Percentiles rank a stretch among this genome's conserved stretches.
These are phyloP conservation scores for Pterostichus niger DNA, from an alignment of 2,888 invertebrate genomes.

Conservation along the genomic window DNA sequence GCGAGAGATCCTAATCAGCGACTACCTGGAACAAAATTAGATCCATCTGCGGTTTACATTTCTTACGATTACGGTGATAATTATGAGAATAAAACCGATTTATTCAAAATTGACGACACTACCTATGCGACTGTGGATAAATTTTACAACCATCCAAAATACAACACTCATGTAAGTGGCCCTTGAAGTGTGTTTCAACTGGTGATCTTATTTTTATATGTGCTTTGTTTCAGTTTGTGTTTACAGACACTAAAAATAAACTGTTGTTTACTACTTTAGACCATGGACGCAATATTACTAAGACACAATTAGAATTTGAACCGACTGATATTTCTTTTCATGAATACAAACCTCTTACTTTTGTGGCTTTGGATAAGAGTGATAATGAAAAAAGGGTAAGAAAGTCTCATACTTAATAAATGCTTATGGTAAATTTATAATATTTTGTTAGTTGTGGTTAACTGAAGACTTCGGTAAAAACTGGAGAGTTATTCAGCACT, in stretches of 20 bases:
- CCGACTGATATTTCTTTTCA: slow-evolving; percentile 90
- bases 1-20: slow-evolving; percentile 85
- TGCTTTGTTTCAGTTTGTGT: slow-evolving; percentile 85
- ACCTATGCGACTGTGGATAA: slow-evolving; percentile 87
- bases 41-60: slow-evolving; percentile 88
- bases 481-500: slow-evolving; percentile 85
- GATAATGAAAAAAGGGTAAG: slow-evolving; percentile 82
- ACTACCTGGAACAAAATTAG: slow-evolving; percentile 73
- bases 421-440: neutral
- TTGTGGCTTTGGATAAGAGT: slow-evolving; percentile 88
- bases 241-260: slow-evolving; percentile 89
- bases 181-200: slow-evolving; percentile 23
- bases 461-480: slow-evolving; percentile 87
- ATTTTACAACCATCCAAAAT: slow-evolving; percentile 91
- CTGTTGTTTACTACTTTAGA: slow-evolving; percentile 88
- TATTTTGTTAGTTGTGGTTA: slow-evolving; percentile 84
- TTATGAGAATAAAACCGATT: slow-evolving; percentile 86
- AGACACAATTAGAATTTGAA: slow-evolving; percentile 84
- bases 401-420: neutral
- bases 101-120: slow-evolving; percentile 81
- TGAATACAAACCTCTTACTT: slow-evolving; percentile 84
- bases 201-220: slow-evolving; percentile 36
- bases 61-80: slow-evolving; percentile 92
- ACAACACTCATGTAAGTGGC: slow-evolving; percentile 87
- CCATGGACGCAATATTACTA: slow-evolving; percentile 84